Percentiles rank a stretch among this genome's conserved stretches.
Conservation (phyloP, 35 echinoderm and acorn worm species). For the Chiridota heheva region DNA sequence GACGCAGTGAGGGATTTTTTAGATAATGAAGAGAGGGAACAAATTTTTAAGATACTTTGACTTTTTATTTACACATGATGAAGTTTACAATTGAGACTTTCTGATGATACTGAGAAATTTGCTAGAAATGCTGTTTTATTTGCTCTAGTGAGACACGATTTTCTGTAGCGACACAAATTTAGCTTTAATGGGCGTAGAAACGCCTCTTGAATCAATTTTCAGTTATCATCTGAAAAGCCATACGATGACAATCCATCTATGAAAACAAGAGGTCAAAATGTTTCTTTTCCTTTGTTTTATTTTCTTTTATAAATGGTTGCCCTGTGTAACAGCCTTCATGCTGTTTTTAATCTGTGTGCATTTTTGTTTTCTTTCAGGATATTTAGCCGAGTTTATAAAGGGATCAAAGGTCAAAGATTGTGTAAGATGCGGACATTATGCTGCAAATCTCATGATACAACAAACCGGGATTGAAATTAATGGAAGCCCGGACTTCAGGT, state of each 20-base stretch:
- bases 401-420: constrained; percentile 1
- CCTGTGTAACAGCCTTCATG: neutral
- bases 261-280: too few relatives aligned
- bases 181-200: too few relatives aligned
- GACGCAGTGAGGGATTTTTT: neutral
- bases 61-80: too few relatives aligned
- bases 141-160: neutral
- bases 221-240: too few relatives aligned
- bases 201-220: too few relatives aligned
- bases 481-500: constrained; percentile 19
- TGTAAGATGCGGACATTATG: constrained; percentile 42
- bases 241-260: too few relatives aligned
- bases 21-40: neutral
- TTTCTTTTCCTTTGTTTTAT: too few relatives aligned
- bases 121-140: too few relatives aligned
- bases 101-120: too few relatives aligned
- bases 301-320: neutral
- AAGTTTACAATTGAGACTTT: too few relatives aligned
- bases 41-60: neutral
- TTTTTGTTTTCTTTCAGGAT: neutral
- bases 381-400: constrained; percentile 4
- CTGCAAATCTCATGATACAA: constrained; percentile 15
- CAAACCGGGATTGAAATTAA: constrained; percentile 27
- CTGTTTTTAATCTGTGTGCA: neutral
- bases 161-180: too few relatives aligned